Evolutionary conservation across 2,888 invertebrate genomes (phyloP), one percentile per base, ranked within the genome.

Genomic region (Molorchus minor): DNA sequence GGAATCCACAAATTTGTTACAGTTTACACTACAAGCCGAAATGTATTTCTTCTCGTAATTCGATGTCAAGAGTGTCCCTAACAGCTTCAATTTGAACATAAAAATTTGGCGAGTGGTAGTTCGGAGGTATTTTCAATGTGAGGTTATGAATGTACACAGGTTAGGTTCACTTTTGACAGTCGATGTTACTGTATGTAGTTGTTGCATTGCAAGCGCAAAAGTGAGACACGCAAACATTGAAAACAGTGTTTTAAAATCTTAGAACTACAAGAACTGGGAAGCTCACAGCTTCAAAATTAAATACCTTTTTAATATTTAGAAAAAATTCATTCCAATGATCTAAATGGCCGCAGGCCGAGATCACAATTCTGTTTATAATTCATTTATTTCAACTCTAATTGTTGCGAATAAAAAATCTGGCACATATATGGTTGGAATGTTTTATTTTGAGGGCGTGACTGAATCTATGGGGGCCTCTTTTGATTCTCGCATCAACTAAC

Each of bases 401-500:
- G 77, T 78, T 78, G 78, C 77, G 78, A 79, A 80, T 80, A 84
- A 84, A 85, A 84, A 84, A 83, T 84, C 85, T 85, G 85, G 85
- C 85, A 85, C 85, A 84, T 85, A 84, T 82, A 84, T 83, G 84
- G 84, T 85, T 85, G 85, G 84, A 85, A 85, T 85, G 84, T 84
- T 84, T 82, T 58, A 64, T 68, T 74, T 74, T 72, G 68, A 67
- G 54, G 43, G 46, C 29, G n/a, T 61, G 40, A 64, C 65, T 67
- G 55, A 63, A 61, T 72, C 59, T 43, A 61, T n/a, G 49, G 35
- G 44, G 43, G 65, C 56, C 57, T 63, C 47, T 71, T 71, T 70
- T 71, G 69, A 69, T 71, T 69, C 59, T 66, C 59, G 44, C 36
- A 49, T 53, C 51, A 41, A 49, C 61, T 67, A 66, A 64, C 7